Base-by-base conservation (phyloP, 2,113 vertebrate species). In the Falco punctatus region DNA sequence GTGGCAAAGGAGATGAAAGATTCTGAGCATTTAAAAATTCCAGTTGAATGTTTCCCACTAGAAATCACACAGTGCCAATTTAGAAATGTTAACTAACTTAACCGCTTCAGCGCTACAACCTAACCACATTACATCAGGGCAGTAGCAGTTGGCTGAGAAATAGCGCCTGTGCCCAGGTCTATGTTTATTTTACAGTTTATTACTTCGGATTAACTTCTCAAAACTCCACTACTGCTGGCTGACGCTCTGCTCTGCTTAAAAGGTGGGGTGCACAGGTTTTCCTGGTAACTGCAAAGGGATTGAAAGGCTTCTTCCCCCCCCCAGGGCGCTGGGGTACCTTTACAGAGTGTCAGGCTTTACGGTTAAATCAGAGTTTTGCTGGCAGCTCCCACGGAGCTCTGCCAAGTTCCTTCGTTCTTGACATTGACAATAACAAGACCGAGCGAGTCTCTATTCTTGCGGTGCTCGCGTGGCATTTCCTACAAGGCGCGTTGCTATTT, bases 1-100 rank as follows among this genome's bases (percentile, higher is more conserved):
- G 97, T 97, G 98, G 96, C 59, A 70, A 97, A 97, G 97, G 96
- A 98, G 98, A 98, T 97, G 98, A 98, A 98, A 98, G 98, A 98
- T 98, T 97, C 97, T 85, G 93, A 97, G 97, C 96, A 42, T 97
- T 96, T 96, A 94, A 96, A 97, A 97, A 97, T 97, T 97, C 96
- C 97, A 97, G 95, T 88, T 94, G 95, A 91, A 67, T 90, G 94
- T 98, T 97, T 97, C 94, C 97, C 98, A 97, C 96, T 96, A 93
- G 97, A 94, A 98, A 97, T 97, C 97, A 95, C 95, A 91, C 94
- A 85, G 95, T 92, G 95, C 95, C 61, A 61, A 88, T 93, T 95
- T 30, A 69, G 95, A 97, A 96, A 96, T 5, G 82, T 94, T 97
- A 98, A 98, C 33, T 33, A 96, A 96, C 94, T 98, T 98, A 98